Evolutionary conservation across 2,797 vertebrate species (phyloP), one percentile per base, ranked within the genome.

Genomic region (Pseudochaenichthys georgianus): DNA sequence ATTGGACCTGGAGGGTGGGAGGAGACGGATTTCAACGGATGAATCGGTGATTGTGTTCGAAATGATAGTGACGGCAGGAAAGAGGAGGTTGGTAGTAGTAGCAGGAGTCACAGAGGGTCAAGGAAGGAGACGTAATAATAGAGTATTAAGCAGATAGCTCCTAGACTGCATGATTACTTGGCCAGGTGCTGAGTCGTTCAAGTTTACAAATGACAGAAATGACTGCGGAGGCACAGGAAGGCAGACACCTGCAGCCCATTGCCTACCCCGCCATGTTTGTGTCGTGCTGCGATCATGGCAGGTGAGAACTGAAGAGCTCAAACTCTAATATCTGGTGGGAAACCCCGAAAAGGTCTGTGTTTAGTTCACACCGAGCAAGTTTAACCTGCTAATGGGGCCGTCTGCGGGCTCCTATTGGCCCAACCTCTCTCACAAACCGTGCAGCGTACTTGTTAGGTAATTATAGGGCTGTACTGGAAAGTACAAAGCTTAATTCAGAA

Each of bases 1-100:
- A 64, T 83, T 51, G 80, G 77, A 88, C 67, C 73, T 66, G 76
- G 61, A 41, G 82, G 77, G 64, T 48, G 64, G 73, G 47, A 16
- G 80, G 54, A 16, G 73, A 42, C 3, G n/a, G 73, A 59, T 77
- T 53, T 69, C 67, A 64, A 72, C 62, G 46, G 48, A 47, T 73
- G 60, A 50, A 47, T 74, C 53, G 34, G 59, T 42, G 64, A 73
- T 69, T 77, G 78, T 86, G 70, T 70, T 58, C 48, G 28, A 45
- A 75, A 78, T 64, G 13, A 62, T 1, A 31, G 63, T 10, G 3
- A 53, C 17, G 23, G 64, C 1, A 13, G 47, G 57, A 9, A 16
- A 38, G 7, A 23, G 57, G 34, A 38, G 13, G 17, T 38, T 46
- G 45, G 54, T 10, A 12, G 68, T 5, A 17, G 57, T 1, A 55